phyloP scores from a whole-genome alignment of 2,797 vertebrate species.

The Macropus fuliginosus region DNA sequence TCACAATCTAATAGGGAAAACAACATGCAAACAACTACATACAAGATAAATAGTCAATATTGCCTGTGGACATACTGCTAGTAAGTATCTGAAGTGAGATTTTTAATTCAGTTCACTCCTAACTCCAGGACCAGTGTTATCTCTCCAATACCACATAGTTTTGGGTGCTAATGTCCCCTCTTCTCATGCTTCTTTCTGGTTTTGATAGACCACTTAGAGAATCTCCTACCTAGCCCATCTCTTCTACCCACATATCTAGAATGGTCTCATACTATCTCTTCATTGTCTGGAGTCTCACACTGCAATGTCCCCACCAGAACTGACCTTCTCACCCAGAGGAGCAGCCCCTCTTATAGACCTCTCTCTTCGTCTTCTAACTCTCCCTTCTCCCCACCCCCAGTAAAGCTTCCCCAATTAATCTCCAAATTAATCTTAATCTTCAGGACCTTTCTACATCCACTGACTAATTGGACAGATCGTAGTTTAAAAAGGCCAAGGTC shows the following conservation, averaged over 20 bases:
- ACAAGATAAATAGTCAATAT: background rate
- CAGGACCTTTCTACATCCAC: background rate
- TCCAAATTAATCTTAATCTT: background rate
- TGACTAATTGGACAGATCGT: no score
- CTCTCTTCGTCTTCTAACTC: background rate
- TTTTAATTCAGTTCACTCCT: background rate
- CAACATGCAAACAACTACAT: background rate
- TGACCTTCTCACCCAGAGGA: background rate
- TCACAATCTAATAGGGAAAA: background rate
- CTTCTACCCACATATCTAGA: background rate
- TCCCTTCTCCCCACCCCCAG: background rate
- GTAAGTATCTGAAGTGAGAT: background rate
- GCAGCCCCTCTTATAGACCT: background rate
- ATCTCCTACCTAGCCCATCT: background rate
- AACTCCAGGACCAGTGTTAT: background rate
- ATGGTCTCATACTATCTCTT: background rate
- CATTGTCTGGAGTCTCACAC: background rate
- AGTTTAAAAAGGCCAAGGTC: no score
- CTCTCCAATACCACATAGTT: background rate
- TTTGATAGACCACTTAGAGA: background rate
- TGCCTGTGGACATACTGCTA: background rate
- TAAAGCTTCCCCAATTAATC: background rate
- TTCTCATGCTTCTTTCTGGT: background rate
- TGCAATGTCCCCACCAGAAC: background rate
- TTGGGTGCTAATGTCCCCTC: background rate